Evolutionary conservation across 1,140 invertebrate species (phyloP).

Genomic region (Drosophila takahashii): DNA sequence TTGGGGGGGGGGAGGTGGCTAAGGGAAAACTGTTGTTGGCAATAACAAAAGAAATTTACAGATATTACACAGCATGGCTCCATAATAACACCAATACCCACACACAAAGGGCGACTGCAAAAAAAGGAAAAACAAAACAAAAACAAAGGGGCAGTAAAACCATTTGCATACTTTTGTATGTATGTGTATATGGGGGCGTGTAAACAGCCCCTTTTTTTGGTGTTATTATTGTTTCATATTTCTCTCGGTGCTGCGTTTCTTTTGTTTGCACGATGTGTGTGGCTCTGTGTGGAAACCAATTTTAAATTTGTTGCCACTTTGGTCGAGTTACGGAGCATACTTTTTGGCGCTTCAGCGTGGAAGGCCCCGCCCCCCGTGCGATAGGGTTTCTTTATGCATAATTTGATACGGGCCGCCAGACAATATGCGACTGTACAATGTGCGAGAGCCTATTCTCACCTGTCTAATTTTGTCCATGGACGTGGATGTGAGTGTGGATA

Average conservation of each 20-base stretch:
- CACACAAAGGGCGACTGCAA: slow-evolving; percentile 19
- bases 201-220: slow-evolving; percentile 71
- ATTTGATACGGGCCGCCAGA: slow-evolving; percentile 69
- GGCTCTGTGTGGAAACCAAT: slow-evolving; percentile 69
- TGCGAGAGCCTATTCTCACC: slow-evolving; percentile 64
- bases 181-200: slow-evolving; percentile 63
- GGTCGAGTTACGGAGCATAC: slow-evolving; percentile 61
- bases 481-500: slow-evolving; percentile 4
- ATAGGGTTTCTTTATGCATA: slow-evolving; percentile 57
- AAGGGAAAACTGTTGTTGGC: slow-evolving; percentile 76
- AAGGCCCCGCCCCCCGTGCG: slow-evolving; percentile 29
- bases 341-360: slow-evolving; percentile 51
- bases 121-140: slow-evolving; percentile 34
- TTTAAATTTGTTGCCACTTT: slow-evolving; percentile 81
- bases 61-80: slow-evolving; percentile 83
- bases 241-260: slow-evolving; percentile 47
- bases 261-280: slow-evolving; percentile 48
- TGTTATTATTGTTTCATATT: slow-evolving; percentile 72
- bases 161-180: slow-evolving; percentile 72
- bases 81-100: slow-evolving; percentile 80
- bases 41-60: slow-evolving; percentile 84
- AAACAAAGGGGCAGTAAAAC: slow-evolving; percentile 80
- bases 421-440: slow-evolving; percentile 44
- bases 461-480: slow-evolving; percentile 49
- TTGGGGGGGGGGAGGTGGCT: neutral